Conservation (phyloP, 2,888 invertebrate genomes). For the Sabellastarte sp. region DNA sequence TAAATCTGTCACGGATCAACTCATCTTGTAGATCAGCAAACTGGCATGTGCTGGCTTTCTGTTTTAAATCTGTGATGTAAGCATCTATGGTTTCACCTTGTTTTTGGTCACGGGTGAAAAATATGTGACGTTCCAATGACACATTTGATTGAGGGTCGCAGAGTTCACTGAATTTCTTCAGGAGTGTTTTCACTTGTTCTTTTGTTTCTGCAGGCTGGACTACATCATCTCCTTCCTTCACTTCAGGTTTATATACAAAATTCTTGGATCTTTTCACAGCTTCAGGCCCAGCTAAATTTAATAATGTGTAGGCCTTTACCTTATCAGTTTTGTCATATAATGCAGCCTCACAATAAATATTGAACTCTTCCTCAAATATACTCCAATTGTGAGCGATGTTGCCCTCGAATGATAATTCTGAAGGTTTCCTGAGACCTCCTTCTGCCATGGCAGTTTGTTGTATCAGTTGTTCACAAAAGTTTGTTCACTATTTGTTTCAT, state of each 20-base stretch:
- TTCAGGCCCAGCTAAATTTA: not conserved
- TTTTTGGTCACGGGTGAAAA: not conserved
- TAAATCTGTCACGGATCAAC: not conserved
- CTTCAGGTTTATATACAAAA: not conserved
- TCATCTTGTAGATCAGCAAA: not conserved
- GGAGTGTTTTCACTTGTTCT: too few relatives aligned
- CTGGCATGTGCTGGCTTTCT: not conserved
- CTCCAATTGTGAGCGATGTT: not conserved
- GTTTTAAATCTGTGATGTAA: not conserved
- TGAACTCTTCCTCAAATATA: not conserved
- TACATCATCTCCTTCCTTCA: not conserved
- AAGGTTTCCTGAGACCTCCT: not conserved
- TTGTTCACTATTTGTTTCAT: too few relatives aligned
- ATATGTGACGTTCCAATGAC: not conserved
- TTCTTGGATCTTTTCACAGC: not conserved
- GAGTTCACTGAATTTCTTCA: too few relatives aligned
- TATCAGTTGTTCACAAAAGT: too few relatives aligned
- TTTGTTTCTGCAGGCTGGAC: not conserved
- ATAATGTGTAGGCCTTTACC: not conserved
- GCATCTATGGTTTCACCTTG: not conserved
- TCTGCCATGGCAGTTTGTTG: not conserved
- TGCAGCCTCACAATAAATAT: not conserved
- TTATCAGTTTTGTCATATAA: not conserved
- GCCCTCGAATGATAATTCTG: not conserved
- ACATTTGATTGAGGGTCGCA: not conserved